A percentile compares a stretch with the other conserved stretches of the same genome.
phyloP scores from a whole-genome alignment of 2,113 vertebrate species.

The Cyanocitta stelleri region DNA sequence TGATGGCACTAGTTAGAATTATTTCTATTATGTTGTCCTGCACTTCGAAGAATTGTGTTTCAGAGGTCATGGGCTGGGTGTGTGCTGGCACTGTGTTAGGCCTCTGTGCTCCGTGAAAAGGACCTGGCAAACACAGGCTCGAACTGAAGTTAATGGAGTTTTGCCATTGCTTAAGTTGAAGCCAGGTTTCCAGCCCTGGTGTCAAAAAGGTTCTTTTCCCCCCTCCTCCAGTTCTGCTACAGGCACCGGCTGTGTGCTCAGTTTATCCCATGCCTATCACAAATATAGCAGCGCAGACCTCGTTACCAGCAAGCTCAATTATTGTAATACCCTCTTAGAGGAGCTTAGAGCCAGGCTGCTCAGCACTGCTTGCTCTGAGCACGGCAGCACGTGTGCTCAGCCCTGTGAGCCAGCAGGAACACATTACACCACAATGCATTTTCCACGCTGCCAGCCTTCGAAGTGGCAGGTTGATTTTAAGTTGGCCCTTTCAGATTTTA shows the following conservation, averaged over 20 bases:
- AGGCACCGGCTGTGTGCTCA: background rate
- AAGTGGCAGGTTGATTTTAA: constrained; percentile 8
- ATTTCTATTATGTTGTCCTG: background rate
- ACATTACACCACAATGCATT: background rate
- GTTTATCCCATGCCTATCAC: constrained; percentile 21
- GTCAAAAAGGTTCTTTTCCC: background rate
- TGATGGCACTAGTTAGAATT: background rate
- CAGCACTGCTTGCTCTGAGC: background rate
- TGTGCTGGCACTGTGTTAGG: background rate
- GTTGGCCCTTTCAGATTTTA: constrained; percentile 23
- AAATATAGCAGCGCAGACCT: background rate
- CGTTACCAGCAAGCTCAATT: constrained; percentile 24
- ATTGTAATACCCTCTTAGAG: background rate
- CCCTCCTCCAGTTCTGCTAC: background rate
- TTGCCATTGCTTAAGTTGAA: background rate
- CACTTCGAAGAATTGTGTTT: background rate
- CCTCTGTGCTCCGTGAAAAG: background rate
- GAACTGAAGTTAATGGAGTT: background rate
- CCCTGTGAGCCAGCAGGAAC: background rate
- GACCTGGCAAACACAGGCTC: background rate
- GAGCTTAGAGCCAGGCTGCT: constrained; percentile 6
- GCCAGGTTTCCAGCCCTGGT: background rate
- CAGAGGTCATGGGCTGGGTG: background rate
- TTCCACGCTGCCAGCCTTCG: background rate
- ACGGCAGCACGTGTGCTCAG: background rate